Base-by-base conservation (phyloP, 2,888 invertebrate genomes). In the Caradrina clavipalpis region DNA sequence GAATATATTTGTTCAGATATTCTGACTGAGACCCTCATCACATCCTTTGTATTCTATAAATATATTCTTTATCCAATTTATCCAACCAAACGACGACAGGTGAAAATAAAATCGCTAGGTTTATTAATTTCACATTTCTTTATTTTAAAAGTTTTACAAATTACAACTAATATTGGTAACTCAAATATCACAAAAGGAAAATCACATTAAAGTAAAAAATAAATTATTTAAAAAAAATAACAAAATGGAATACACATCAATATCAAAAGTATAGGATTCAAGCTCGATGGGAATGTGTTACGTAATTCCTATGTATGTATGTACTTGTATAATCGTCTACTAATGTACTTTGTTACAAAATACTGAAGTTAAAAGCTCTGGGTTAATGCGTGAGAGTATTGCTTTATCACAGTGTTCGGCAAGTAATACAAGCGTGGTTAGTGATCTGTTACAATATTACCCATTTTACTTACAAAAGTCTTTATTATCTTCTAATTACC, bases 251-350 rank as follows among this genome's bases (percentile, higher is more conserved):
- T 82, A 84, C 78, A 82, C 66, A 81, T 76, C 69, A 85, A 86
- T 85, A 82, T 84, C 80, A 81, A 75, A 81, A 81, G 65, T 78
- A 78, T 74, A 76, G 76, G 73, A 86, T 86, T 87, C 86, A 93
- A 93, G 92, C 93, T 93, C 93, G 91, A 86, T 92, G 86, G 87
- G 82, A 86, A 86, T 83, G 83, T 82, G 75, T 80, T 80, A 82
- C 71, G 73, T 73, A 78, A 76, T 73, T 83, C 73, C 45, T 82
- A 81, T 66, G 66, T 39, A 39, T 59, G 51, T 69, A 78, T 67
- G 78, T 85, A 83, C 78, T 80, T 76, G 76, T 87, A 87, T 80
- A 87, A 88, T 89, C 88, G 84, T 88, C 85, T 90, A 88, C 88
- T 86, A 83, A 73, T 82, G 82, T 78, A 86, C 64, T 83, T 80